Conservation (phyloP, 2,888 invertebrate species). For the Eupithecia abbreviata region DNA sequence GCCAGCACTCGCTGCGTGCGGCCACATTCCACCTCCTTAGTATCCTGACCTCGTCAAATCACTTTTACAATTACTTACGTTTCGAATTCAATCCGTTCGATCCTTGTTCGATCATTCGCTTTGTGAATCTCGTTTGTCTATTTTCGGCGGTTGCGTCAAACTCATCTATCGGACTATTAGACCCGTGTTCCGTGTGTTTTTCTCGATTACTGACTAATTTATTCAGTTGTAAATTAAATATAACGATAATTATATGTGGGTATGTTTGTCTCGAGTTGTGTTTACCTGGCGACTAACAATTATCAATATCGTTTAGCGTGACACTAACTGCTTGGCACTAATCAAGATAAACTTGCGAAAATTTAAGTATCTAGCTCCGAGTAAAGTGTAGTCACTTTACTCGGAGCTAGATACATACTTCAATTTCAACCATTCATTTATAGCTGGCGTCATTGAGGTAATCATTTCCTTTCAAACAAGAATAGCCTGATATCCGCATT, state of each 20-base stretch:
- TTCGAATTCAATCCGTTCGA: constrained; percentile 25
- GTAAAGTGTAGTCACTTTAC: constrained; percentile 22
- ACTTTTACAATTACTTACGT: constrained; percentile 38
- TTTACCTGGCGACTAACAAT: constrained; percentile 27
- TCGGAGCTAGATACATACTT: constrained; percentile 20
- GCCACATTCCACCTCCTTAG: constrained; percentile 48
- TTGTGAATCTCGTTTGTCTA: constrained; percentile 40
- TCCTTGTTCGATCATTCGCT: constrained; percentile 30
- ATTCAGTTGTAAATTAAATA: constrained; percentile 36
- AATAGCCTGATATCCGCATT: constrained; percentile 10
- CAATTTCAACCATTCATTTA: constrained; percentile 22
- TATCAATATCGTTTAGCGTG: constrained; percentile 29
- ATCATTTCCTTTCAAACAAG: constrained; percentile 17
- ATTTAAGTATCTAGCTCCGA: neutral
- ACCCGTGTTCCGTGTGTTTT: constrained; percentile 33
- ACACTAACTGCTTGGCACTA: constrained; percentile 24
- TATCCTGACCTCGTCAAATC: constrained; percentile 45
- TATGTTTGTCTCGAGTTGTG: constrained; percentile 14
- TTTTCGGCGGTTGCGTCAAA: constrained; percentile 42
- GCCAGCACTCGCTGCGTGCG: constrained; percentile 65
- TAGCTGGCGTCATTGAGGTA: constrained; percentile 10
- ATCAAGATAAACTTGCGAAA: constrained; percentile 34
- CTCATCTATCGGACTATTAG: constrained; percentile 37
- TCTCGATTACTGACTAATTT: constrained; percentile 37
- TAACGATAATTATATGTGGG: constrained; percentile 21